Evolutionary conservation across 2,888 invertebrate genomes (phyloP).

Genomic region (Synergus itoensis): DNA sequence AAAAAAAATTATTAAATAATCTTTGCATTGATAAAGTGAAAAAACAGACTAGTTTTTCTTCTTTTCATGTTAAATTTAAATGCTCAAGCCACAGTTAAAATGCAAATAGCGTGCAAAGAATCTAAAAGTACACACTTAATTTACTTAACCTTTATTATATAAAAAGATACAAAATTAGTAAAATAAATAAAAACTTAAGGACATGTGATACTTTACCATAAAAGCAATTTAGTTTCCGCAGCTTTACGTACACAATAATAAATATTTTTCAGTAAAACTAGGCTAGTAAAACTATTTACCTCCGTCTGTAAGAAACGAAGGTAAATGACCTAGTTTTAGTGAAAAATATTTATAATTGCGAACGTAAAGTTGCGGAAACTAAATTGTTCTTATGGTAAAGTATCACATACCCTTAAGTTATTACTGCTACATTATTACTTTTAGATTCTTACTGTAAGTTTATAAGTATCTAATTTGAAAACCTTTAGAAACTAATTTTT

Average conservation of each 20-base stretch:
- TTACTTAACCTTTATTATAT: background rate
- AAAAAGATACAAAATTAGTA: background rate
- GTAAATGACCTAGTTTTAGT: too few relatives aligned
- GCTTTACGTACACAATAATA: too few relatives aligned
- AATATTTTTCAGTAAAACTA: too few relatives aligned
- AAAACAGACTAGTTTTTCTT: background rate
- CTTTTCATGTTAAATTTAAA: constrained; percentile 1
- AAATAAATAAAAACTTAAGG: background rate
- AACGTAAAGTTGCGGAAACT: too few relatives aligned
- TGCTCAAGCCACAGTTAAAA: constrained; percentile 29
- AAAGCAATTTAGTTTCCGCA: too few relatives aligned
- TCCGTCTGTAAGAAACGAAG: too few relatives aligned
- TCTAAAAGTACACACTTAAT: constrained; percentile 41
- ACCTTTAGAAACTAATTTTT: background rate
- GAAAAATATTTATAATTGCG: too few relatives aligned
- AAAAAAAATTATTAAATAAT: background rate
- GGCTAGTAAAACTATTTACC: too few relatives aligned
- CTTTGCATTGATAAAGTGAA: constrained; percentile 5
- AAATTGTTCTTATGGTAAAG: too few relatives aligned
- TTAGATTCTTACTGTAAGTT: constrained; percentile 8
- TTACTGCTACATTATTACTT: background rate
- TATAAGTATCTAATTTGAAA: background rate
- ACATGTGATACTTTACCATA: too few relatives aligned
- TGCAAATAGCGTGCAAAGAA: constrained; percentile 52
- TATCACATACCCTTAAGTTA: too few relatives aligned